Percentiles rank a stretch among this genome's conserved stretches.
phyloP scores from a whole-genome alignment of 2,113 vertebrate genomes.

The Spea bombifrons region DNA sequence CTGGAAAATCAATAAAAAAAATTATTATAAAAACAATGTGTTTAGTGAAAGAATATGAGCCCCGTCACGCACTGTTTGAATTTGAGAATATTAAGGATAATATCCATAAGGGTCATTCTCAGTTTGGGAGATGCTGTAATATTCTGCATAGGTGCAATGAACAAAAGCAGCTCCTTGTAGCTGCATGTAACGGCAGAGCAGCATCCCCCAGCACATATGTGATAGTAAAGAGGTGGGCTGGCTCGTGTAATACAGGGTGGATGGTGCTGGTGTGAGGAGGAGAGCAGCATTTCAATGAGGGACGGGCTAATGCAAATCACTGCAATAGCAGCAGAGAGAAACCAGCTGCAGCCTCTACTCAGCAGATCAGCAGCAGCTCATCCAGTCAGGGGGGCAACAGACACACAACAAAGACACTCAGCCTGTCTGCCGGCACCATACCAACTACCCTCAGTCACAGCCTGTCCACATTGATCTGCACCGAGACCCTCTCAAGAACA shows the following conservation, averaged over 20 bases:
- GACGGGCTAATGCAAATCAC: slow-evolving; percentile 67
- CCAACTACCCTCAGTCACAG: slow-evolving; percentile 22
- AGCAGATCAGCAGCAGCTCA: slow-evolving; percentile 49
- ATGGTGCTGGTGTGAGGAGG: slow-evolving; percentile 62
- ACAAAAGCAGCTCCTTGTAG: not conserved
- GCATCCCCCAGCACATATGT: slow-evolving; percentile 29
- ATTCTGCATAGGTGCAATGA: not conserved
- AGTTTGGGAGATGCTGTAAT: too few relatives aligned
- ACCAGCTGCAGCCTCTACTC: slow-evolving; percentile 70
- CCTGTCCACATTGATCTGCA: not conserved
- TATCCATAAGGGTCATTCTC: too few relatives aligned
- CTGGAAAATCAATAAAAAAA: too few relatives aligned
- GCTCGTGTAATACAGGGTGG: not conserved
- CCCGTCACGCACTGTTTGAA: too few relatives aligned
- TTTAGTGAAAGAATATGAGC: too few relatives aligned
- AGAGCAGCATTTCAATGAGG: slow-evolving; percentile 76
- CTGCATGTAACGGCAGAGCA: not conserved
- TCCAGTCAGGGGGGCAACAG: slow-evolving; percentile 51
- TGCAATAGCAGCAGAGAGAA: slow-evolving; percentile 62
- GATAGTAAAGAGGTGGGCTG: slow-evolving; percentile 18
- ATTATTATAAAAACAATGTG: too few relatives aligned
- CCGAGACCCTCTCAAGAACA: slow-evolving; percentile 2
- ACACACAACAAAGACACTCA: slow-evolving; percentile 72
- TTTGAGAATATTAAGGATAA: too few relatives aligned
- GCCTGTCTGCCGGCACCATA: slow-evolving; percentile 55